Evolutionary conservation across 2,113 vertebrate genomes (phyloP).

Genomic region (Odontesthes bonariensis): DNA sequence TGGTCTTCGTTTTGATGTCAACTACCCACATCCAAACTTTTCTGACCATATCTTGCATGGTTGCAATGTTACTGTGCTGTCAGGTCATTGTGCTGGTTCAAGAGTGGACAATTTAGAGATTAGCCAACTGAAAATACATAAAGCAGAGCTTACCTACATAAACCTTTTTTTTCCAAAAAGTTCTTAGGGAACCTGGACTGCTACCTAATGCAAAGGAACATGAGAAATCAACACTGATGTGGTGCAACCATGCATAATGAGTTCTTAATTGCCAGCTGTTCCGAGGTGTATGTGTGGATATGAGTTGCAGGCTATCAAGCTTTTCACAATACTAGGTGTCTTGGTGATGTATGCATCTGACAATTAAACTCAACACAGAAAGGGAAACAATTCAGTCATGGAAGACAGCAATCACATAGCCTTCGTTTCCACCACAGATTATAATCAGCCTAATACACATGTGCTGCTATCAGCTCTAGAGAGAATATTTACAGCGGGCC

Average conservation of each 20-base stretch:
- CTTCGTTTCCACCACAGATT: background rate
- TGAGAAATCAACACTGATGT: constrained; percentile 19
- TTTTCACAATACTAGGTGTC: background rate
- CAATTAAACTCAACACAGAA: constrained; percentile 19
- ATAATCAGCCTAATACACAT: constrained; percentile 15
- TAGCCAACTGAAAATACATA: background rate
- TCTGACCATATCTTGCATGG: too few relatives aligned
- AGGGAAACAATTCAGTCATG: constrained; percentile 20
- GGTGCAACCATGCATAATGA: constrained; percentile 8
- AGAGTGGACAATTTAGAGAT: background rate
- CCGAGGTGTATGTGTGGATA: constrained; percentile 7
- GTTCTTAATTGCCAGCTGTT: constrained; percentile 16
- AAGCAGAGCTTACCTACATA: background rate
- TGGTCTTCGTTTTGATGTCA: too few relatives aligned
- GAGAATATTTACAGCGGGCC: constrained; percentile 29
- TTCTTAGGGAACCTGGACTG: background rate
- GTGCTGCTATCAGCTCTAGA: constrained; percentile 20
- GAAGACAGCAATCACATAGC: constrained; percentile 21
- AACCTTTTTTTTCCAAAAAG: too few relatives aligned
- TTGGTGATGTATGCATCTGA: constrained; percentile 6
- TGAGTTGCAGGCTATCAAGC: background rate
- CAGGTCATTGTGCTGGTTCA: background rate
- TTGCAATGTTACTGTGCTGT: too few relatives aligned
- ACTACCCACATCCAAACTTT: too few relatives aligned
- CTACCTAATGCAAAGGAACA: background rate